Evolutionary conservation across 2,113 vertebrate genomes (phyloP).

Genomic region (Cinclus mexicanus): DNA sequence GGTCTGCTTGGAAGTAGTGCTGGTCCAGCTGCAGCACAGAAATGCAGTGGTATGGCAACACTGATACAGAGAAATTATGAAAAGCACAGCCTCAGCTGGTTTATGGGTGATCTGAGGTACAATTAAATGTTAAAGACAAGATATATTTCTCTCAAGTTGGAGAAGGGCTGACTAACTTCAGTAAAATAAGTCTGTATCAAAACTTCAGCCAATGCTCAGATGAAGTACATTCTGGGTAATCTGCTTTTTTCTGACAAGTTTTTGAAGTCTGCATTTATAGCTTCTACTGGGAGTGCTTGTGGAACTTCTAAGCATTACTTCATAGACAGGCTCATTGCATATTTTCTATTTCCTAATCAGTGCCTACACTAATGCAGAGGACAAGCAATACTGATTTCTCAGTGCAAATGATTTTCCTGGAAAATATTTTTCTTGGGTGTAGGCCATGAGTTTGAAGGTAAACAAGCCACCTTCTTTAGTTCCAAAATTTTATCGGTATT

Average conservation of each 20-base stretch:
- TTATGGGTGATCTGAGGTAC: background rate
- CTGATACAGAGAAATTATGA: background rate
- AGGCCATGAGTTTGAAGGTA: background rate
- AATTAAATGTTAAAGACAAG: background rate
- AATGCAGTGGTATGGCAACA: background rate
- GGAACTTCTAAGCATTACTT: background rate
- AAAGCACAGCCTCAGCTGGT: background rate
- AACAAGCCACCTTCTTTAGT: background rate
- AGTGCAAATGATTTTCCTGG: background rate
- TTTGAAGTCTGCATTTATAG: background rate
- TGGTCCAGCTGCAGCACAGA: constrained; percentile 9
- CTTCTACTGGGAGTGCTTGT: background rate
- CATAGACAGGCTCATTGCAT: background rate
- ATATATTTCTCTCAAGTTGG: background rate
- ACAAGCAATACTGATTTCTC: background rate
- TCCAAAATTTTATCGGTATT: background rate
- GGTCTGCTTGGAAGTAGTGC: background rate
- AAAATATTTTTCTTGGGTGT: background rate
- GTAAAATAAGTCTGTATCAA: background rate
- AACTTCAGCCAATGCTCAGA: background rate
- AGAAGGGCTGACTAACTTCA: background rate
- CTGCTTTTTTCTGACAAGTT: background rate
- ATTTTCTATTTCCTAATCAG: background rate
- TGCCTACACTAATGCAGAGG: background rate
- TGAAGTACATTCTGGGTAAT: background rate